phyloP scores from a whole-genome alignment of 2,113 vertebrate genomes.

The Paracyprichromis sp. region DNA sequence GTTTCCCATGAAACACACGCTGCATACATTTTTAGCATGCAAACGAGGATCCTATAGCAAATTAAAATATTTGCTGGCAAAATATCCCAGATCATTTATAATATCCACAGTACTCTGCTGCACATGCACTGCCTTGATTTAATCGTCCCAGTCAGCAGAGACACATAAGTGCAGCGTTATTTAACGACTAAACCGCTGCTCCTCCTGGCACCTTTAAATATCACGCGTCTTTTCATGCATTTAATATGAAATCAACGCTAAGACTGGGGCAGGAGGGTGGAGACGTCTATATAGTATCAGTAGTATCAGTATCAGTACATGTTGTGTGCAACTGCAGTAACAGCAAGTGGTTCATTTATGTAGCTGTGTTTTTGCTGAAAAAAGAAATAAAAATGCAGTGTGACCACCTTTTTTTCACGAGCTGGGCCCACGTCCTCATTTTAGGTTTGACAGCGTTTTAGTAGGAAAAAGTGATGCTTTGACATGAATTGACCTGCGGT shows the following conservation, averaged over 20 bases:
- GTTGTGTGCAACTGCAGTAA: background rate
- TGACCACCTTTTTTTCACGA: background rate
- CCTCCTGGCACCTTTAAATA: background rate
- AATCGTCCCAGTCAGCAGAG: background rate
- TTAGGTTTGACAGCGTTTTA: rapidly evolving
- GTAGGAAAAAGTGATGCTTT: rapidly evolving
- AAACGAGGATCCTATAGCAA: rapidly evolving
- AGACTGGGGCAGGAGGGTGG: background rate
- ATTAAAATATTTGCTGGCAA: background rate
- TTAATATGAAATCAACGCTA: background rate
- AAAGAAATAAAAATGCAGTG: background rate
- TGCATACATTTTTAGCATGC: background rate
- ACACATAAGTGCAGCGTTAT: background rate
- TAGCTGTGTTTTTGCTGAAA: background rate
- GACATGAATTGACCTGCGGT: rapidly evolving
- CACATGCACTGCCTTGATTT: background rate
- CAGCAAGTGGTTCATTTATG: background rate
- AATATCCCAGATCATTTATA: background rate
- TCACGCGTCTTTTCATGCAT: background rate
- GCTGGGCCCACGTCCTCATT: background rate
- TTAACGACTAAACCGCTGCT: background rate
- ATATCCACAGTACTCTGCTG: background rate
- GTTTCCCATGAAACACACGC: background rate
- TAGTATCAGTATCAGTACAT: background rate
- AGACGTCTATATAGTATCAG: rapidly evolving